These are phyloP conservation scores for Acipenser transmontanus DNA, from an alignment of 2,797 vertebrate species.

Conservation along the genomic window DNA sequence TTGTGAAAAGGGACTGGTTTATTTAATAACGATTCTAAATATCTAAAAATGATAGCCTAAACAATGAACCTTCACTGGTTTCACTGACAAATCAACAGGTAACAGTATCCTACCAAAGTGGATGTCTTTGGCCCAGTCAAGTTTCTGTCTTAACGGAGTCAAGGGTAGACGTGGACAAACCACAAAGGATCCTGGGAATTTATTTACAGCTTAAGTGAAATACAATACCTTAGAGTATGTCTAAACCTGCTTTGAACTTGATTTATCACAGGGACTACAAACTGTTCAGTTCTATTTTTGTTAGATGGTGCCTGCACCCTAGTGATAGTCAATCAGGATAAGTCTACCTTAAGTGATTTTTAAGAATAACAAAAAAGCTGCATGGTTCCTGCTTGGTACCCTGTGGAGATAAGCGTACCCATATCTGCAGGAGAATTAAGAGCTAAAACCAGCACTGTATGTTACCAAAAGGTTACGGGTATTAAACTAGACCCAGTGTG, in stretches of 20 bases:
- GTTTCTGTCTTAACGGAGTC: constrained; percentile 22
- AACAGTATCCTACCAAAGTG: constrained; percentile 32
- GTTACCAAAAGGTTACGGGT: constrained; percentile 8
- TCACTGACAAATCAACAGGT: constrained; percentile 24
- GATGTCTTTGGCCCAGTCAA: constrained; percentile 43
- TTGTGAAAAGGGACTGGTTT: too few species aligned
- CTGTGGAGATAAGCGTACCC: constrained; percentile 23
- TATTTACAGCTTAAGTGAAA: constrained; percentile 67
- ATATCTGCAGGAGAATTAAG: constrained; percentile 17
- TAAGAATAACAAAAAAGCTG: constrained; percentile 30
- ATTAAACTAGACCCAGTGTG: neutral
- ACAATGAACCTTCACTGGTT: constrained; percentile 21
- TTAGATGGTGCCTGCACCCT: constrained; percentile 57
- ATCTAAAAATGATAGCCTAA: neutral
- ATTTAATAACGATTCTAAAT: too few species aligned
- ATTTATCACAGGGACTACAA: constrained; percentile 67
- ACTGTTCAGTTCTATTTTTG: constrained; percentile 56
- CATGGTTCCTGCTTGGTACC: constrained; percentile 22
- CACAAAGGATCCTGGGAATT: constrained; percentile 47
- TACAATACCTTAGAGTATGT: constrained; percentile 67
- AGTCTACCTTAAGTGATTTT: constrained; percentile 51
- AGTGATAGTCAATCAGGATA: constrained; percentile 58
- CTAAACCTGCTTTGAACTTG: constrained; percentile 81
- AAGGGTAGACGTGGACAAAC: constrained; percentile 55
- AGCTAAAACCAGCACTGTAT: constrained; percentile 11